A percentile compares a stretch with the other conserved stretches of the same genome.
These are phyloP conservation scores for Galeopterus variegatus DNA, from an alignment of 2,113 vertebrate species.

Conservation along the genomic window DNA sequence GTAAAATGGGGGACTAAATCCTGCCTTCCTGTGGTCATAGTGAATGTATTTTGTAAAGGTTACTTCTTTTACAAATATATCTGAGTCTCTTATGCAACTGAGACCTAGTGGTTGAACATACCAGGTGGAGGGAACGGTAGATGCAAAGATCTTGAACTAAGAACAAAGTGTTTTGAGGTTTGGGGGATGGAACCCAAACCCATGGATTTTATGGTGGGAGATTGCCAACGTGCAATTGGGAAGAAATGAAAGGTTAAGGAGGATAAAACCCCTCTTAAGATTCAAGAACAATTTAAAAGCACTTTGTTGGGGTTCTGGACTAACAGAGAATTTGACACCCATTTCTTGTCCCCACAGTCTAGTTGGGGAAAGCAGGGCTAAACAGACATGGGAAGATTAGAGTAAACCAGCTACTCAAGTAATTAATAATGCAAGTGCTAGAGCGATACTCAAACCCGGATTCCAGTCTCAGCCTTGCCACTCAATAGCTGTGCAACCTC, in stretches of 20 bases:
- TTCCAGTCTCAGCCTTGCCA: background rate
- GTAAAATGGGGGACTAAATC: background rate
- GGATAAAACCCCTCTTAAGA: background rate
- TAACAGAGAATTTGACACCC: background rate
- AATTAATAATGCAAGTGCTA: rapidly evolving
- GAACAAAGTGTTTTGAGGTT: background rate
- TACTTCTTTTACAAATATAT: background rate
- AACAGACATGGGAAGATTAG: background rate
- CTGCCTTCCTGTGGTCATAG: rapidly evolving
- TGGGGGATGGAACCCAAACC: background rate
- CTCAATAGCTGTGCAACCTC: background rate
- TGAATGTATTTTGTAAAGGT: background rate
- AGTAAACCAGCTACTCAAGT: too few species aligned
- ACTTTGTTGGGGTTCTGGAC: too few species aligned
- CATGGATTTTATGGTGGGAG: background rate
- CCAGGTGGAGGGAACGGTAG: rapidly evolving
- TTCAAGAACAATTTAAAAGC: too few species aligned
- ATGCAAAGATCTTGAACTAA: rapidly evolving
- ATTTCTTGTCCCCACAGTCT: background rate
- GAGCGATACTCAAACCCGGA: background rate
- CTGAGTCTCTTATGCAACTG: background rate
- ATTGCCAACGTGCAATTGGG: background rate
- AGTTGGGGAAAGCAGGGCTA: background rate
- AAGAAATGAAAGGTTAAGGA: rapidly evolving
- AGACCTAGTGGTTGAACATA: background rate